Percentiles rank a stretch among this genome's conserved stretches.
Conservation (phyloP, 2,888 invertebrate genomes). For the Rhagonycha lutea region DNA sequence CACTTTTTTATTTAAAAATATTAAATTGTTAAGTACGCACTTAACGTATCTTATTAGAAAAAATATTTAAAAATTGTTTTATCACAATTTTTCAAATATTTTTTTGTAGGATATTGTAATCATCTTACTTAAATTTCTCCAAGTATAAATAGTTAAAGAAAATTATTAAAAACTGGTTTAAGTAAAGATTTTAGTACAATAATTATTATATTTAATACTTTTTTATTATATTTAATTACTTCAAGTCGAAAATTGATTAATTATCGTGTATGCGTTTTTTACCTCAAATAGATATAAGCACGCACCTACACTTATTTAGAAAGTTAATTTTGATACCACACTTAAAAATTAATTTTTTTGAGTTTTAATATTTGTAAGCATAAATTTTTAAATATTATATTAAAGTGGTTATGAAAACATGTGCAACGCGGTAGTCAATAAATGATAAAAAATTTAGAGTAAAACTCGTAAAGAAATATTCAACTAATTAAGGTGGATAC, state of each 20-base stretch:
- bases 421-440: neutral
- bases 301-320: neutral
- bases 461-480: neutral
- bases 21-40: neutral
- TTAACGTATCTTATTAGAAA: neutral
- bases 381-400: neutral
- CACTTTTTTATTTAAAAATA: neutral
- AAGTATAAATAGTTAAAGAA: neutral
- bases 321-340: neutral
- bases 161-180: neutral
- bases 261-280: neutral
- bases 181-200: neutral
- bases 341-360: neutral
- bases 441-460: neutral
- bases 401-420: neutral
- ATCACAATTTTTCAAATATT: neutral
- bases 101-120: neutral
- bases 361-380: neutral
- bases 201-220: neutral
- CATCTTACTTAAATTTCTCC: no score
- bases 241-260: neutral
- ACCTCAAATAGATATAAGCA: neutral
- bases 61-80: neutral
- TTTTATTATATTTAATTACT: no score
- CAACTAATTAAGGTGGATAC: neutral